Percentiles rank a stretch among this genome's conserved stretches.
These are phyloP conservation scores for Melanargia galathea DNA, from an alignment of 2,888 invertebrate genomes.

Conservation along the genomic window DNA sequence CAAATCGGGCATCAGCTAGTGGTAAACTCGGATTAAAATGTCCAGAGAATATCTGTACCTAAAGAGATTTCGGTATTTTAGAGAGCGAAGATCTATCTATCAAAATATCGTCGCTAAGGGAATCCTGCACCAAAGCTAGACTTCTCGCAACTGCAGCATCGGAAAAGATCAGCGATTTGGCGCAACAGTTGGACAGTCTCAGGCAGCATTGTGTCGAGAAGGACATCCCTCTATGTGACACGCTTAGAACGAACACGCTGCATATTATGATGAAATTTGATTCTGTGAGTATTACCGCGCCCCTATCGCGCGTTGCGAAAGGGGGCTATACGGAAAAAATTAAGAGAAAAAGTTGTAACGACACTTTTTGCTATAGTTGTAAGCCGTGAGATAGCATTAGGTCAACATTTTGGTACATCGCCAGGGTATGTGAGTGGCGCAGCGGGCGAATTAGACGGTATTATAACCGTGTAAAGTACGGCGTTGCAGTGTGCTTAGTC, in stretches of 20 bases:
- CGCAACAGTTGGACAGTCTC: constrained; percentile 81
- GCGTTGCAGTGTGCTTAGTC: no score
- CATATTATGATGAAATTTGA: constrained; percentile 84
- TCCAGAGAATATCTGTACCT: background rate
- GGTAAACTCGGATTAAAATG: no score
- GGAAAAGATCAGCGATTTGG: constrained; percentile 82
- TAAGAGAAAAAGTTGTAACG: no score
- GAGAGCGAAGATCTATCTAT: constrained; percentile 82
- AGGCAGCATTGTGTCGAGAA: constrained; percentile 86
- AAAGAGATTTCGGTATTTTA: constrained; percentile 51
- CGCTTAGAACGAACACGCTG: constrained; percentile 87
- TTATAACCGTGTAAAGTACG: no score
- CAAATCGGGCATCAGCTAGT: no score
- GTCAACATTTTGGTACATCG: no score
- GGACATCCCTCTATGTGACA: constrained; percentile 89
- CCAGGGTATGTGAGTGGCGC: no score
- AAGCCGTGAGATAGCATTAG: no score
- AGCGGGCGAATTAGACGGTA: no score
- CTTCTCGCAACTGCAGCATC: constrained; percentile 79
- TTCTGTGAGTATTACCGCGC: constrained; percentile 80
- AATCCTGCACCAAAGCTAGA: constrained; percentile 80
- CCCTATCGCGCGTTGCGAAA: no score
- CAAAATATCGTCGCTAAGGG: constrained; percentile 81
- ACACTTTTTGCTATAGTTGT: no score
- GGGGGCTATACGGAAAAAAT: no score